These are phyloP conservation scores for Limnephilus auricula DNA, from an alignment of 2,888 invertebrate species.

Conservation along the genomic window DNA sequence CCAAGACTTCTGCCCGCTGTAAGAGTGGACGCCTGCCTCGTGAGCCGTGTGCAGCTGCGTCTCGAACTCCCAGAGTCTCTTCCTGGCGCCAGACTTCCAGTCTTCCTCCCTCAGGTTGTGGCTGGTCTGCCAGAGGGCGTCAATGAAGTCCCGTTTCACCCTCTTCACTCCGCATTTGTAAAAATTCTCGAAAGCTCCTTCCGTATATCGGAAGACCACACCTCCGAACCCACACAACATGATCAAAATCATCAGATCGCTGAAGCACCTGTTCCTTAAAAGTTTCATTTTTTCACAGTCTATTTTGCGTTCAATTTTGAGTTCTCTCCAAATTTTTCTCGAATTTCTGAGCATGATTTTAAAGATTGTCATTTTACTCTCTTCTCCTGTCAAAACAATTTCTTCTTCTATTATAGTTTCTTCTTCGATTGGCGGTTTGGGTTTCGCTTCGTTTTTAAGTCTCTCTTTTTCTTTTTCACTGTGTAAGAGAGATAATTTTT, in stretches of 20 bases:
- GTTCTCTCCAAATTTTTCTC: conserved; percentile 77
- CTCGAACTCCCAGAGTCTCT: conserved; percentile 89
- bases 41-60: conserved; percentile 90
- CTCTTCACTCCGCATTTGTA: conserved; percentile 93
- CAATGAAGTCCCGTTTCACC: conserved; percentile 91
- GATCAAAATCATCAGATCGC: conserved; percentile 82
- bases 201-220: conserved; percentile 87
- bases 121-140: conserved; percentile 88
- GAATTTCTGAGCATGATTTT: conserved; percentile 52
- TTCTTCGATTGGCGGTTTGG: conserved; percentile 68
- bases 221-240: conserved; percentile 89
- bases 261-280: conserved; percentile 82
- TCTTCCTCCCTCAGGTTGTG: conserved; percentile 91
- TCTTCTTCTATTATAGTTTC: conserved; percentile 70
- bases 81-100: conserved; percentile 91
- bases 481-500: conserved; percentile 74
- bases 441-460: conserved; percentile 68
- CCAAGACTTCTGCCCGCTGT: conserved; percentile 91
- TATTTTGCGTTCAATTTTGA: conserved; percentile 78
- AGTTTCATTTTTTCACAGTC: conserved; percentile 78
- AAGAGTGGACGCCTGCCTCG: conserved; percentile 89
- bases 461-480: conserved; percentile 71
- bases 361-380: conserved; percentile 61
- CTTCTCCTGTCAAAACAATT: conserved; percentile 68
- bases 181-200: conserved; percentile 90